phyloP scores from a whole-genome alignment of 2,113 vertebrate genomes.

The Ariopsis seemanni region DNA sequence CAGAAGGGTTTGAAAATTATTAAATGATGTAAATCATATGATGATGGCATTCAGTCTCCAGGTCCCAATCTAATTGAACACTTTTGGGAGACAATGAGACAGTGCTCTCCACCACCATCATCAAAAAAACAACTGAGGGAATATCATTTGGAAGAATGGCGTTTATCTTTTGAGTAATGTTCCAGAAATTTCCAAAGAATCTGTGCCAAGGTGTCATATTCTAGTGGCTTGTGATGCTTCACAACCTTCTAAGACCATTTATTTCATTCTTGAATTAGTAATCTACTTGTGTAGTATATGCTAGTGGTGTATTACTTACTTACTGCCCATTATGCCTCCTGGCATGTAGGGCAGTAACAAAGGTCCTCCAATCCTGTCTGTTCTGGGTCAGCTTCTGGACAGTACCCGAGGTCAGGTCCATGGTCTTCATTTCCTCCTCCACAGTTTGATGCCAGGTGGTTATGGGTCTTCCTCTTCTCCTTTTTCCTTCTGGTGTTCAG shows the following conservation, averaged over 20 bases:
- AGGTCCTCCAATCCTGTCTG: too few species aligned
- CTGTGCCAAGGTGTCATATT: neutral
- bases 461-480: too few species aligned
- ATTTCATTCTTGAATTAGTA: neutral
- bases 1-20: neutral
- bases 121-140: neutral
- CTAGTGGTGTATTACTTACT: too few species aligned
- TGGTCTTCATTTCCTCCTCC: too few species aligned
- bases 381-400: too few species aligned
- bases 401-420: too few species aligned
- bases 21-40: neutral
- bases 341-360: too few species aligned
- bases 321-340: too few species aligned
- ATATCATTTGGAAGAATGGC: neutral
- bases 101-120: neutral
- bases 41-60: neutral
- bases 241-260: neutral
- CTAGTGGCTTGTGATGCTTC: neutral
- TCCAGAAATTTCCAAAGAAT: neutral
- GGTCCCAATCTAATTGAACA: neutral
- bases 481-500: too few species aligned
- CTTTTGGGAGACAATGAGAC: neutral
- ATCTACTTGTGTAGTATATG: neutral
- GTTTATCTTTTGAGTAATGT: neutral
- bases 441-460: too few species aligned